Percentiles rank a stretch among this genome's conserved stretches.
Conservation (phyloP, 2,113 vertebrate genomes). For the Ptilonorhynchus violaceus region DNA sequence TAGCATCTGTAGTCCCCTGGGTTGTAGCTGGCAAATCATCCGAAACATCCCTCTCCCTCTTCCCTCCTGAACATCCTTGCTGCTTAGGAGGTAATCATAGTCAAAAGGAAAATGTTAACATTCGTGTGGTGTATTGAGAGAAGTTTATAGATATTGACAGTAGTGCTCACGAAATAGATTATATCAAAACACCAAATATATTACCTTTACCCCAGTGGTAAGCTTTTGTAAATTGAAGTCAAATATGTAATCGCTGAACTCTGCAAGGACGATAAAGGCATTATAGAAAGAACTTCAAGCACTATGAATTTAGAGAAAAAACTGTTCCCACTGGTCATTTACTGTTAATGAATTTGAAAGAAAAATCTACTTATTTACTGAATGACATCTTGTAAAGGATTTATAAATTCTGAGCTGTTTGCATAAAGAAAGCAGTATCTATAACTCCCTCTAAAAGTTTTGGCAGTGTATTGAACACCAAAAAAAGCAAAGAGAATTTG, state of each 20-base stretch:
- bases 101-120: constrained; percentile 64
- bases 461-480: not conserved
- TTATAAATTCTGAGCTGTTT: not conserved
- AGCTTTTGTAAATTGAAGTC: constrained; percentile 64
- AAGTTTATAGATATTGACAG: constrained; percentile 70
- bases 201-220: constrained; percentile 39
- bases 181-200: constrained; percentile 53
- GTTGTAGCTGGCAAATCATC: constrained; percentile 13
- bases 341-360: constrained; percentile 11
- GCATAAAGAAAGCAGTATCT: not conserved
- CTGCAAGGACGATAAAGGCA: constrained; percentile 45
- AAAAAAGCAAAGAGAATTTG: not conserved
- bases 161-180: constrained; percentile 46
- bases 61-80: not conserved
- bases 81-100: constrained; percentile 58
- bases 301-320: constrained; percentile 1
- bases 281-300: constrained; percentile 18
- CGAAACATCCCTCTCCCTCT: not conserved
- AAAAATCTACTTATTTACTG: not conserved
- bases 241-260: constrained; percentile 58
- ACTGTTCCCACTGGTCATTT: constrained; percentile 13
- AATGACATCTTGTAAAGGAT: not conserved
- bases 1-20: constrained; percentile 40
- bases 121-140: constrained; percentile 54
- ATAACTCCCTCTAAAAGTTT: not conserved